Evolutionary conservation across 2,888 invertebrate genomes (phyloP), one percentile per base, ranked within the genome.

Genomic region (Phyllotreta cruciferae): DNA sequence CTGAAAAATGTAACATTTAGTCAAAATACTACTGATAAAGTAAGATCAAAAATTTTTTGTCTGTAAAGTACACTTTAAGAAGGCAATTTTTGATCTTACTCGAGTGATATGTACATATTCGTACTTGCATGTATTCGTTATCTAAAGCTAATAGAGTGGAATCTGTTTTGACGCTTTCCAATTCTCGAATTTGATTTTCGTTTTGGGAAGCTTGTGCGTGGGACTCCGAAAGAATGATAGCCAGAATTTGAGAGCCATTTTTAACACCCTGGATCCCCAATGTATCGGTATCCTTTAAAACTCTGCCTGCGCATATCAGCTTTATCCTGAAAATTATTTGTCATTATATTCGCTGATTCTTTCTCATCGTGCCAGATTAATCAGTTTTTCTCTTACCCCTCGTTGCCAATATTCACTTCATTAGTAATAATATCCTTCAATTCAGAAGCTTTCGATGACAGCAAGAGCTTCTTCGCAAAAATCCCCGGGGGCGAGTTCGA

Each of bases 231-330:
- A 82, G 69, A 38, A 87, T 76, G 0, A 91, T 80, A 0, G 87
- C 90, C 83, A 92, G 86, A 6, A 92, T 80, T 72, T 87, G 87
- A 10, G 84, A 84, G 50, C 90, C 90, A 78, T 91, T 90, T 78
- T 86, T 88, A 1, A 92, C 78, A 41, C 86, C 85, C 73, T 91
- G 90, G 9, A 81, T 78, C 8, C 79, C 80, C 4, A 92, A 75
- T 1, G 79, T 82, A 9, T 76, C 74, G 0, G 80, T 77, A 1
- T 85, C 82, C 53, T 85, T 83, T 13, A 92, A 78, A 11, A 91
- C 85, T 78, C 85, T 86, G 0, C 91, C 91, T 67, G 85, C 84
- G 62, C 84, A 84, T 71, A 91, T 91, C 52, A 91, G 78, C 75
- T 91, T 91, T 0, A 91, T 77, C 66, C 89, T 88, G 78, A 36